A percentile compares a stretch with the other conserved stretches of the same genome.
These are phyloP conservation scores for Macrophya alboannulata DNA, from an alignment of 2,888 invertebrate species.

Conservation along the genomic window DNA sequence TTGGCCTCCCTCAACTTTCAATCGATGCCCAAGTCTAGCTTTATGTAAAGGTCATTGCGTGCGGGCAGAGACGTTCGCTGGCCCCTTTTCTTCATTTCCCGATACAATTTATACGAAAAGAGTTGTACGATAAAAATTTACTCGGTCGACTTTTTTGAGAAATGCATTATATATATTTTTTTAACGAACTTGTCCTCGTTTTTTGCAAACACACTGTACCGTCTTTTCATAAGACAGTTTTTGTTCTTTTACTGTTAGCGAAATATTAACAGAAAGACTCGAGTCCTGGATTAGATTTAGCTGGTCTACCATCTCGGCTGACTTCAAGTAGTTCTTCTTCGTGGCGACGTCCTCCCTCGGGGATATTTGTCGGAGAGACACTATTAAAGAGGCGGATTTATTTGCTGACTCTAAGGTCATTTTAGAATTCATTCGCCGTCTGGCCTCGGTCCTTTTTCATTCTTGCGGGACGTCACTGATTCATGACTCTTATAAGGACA, in stretches of 20 bases:
- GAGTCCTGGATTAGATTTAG: constrained; percentile 4
- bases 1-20: background rate
- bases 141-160: background rate
- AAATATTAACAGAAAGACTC: background rate
- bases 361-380: constrained; percentile 52
- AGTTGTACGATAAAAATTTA: background rate
- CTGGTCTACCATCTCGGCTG: background rate
- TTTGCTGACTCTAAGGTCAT: constrained; percentile 53
- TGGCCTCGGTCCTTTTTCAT: constrained; percentile 17
- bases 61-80: background rate
- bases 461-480: constrained; percentile 26
- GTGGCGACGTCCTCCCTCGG: constrained; percentile 14
- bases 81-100: background rate
- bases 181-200: background rate
- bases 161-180: background rate
- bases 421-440: constrained; percentile 50
- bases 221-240: background rate
- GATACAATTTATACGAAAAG: background rate
- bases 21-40: constrained; percentile 18
- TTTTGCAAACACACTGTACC: background rate
- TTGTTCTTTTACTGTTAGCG: background rate
- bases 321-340: constrained; percentile 36
- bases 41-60: constrained; percentile 41
- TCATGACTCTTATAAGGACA: constrained; percentile 24
- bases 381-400: constrained; percentile 50